phyloP scores from a whole-genome alignment of 2,888 invertebrate genomes.

The Colletes collaris region DNA sequence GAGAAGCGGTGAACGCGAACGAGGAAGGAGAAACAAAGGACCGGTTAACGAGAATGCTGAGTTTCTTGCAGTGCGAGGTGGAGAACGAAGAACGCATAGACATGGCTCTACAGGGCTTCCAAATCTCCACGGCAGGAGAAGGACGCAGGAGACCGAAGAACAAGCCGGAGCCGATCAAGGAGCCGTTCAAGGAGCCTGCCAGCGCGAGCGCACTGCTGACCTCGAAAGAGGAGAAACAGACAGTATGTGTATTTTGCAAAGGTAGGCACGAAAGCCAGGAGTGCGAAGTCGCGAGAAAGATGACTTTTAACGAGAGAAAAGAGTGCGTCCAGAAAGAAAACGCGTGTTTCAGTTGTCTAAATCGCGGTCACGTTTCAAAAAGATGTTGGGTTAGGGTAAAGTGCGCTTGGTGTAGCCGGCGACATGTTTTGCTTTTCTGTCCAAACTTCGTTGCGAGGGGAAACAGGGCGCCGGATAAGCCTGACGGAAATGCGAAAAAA shows the following conservation, averaged over 20 bases:
- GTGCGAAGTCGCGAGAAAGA: background rate
- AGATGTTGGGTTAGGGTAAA: too few species aligned
- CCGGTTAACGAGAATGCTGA: constrained; percentile 18
- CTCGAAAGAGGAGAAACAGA: background rate
- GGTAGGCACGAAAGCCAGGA: constrained; percentile 32
- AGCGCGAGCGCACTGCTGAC: background rate
- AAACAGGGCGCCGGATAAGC: too few species aligned
- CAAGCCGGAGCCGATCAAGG: background rate
- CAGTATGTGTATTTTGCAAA: constrained; percentile 59
- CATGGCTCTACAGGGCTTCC: constrained; percentile 41
- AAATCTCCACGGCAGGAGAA: constrained; percentile 2
- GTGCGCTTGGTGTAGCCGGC: too few species aligned
- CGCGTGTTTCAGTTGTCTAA: too few species aligned
- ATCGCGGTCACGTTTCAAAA: too few species aligned
- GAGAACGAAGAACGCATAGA: constrained; percentile 48
- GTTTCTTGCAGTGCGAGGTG: constrained; percentile 41
- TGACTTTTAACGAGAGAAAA: background rate
- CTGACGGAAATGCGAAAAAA: too few species aligned
- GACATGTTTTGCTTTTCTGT: too few species aligned
- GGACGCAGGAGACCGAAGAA: background rate
- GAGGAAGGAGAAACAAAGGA: constrained; percentile 3
- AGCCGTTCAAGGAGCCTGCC: background rate
- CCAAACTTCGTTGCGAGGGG: too few species aligned
- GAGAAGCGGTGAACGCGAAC: background rate
- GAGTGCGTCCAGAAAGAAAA: too few species aligned